Evolutionary conservation across 1,140 invertebrate genomes (phyloP).

Genomic region (Drosophila melanica): DNA sequence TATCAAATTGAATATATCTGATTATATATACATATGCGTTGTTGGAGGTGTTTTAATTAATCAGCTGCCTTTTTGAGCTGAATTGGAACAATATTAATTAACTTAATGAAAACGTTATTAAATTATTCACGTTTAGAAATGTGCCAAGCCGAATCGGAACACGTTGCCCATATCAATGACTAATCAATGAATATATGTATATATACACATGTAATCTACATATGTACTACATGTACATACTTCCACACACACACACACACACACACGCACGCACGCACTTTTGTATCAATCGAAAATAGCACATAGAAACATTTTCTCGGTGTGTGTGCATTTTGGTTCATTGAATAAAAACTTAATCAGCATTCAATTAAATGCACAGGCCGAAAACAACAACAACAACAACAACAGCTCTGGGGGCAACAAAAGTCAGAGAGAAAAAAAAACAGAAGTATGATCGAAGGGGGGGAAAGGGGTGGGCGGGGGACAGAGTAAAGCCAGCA

Average conservation of each 20-base stretch:
- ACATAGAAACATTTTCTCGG: not conserved
- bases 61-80: conserved; percentile 28
- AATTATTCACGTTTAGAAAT: conserved; percentile 79
- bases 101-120: conserved; percentile 78
- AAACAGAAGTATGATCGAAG: not conserved
- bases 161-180: conserved; percentile 75
- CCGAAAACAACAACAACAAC: conserved; percentile 30
- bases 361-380: conserved; percentile 78
- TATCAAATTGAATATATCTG: not conserved
- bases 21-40: not conserved
- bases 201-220: conserved; percentile 5
- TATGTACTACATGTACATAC: conserved; percentile 4
- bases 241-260: conserved; percentile 11
- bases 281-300: conserved; percentile 14
- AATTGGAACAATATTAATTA: conserved; percentile 75
- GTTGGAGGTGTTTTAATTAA: conserved; percentile 29
- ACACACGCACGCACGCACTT: conserved; percentile 3
- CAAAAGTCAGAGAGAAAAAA: conserved; percentile 12
- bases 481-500: conserved; percentile 32
- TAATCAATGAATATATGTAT: conserved; percentile 51
- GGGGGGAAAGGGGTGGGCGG: not conserved
- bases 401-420: not conserved
- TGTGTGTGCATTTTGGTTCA: conserved; percentile 54
- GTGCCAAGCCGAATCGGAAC: conserved; percentile 49
- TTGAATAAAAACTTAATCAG: conserved; percentile 80